Evolutionary conservation across 2,888 invertebrate species (phyloP), one percentile per base, ranked within the genome.

Genomic region (Boloria euphrosyne): DNA sequence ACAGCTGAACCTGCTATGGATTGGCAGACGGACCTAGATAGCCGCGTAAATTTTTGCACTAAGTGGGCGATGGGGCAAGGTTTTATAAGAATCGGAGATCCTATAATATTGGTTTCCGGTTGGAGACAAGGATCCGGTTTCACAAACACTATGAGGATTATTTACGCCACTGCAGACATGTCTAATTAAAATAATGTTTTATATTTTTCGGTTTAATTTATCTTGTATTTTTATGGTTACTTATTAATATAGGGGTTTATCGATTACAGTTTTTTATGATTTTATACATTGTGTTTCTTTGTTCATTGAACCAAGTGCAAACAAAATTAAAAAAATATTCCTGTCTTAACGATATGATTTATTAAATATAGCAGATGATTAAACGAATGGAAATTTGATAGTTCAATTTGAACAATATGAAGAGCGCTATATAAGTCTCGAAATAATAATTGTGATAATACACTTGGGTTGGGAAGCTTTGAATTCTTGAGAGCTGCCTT

Each of bases 21-120:
- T 70, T 95, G 95, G 95, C 83, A 87, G 5, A 77, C 83, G 49
- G 95, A 95, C 74, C 86, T 95, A 0, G 94, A 95, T 60, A 86
- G 87, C 22, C 92, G 95, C 3, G 86, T 95, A 2, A 93, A 93
- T 68, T 92, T 92, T 67, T 93, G 93, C 38, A 88, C 94, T 7
- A 93, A 93, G 59, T 94, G 94, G 82, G 95, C 94, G 5, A 94
- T 94, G 80, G 85, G 87, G 13, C 85, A 89, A 49, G 95, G 95
- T 0, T 95, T 95, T 77, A 87, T 97, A 44, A 89, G 93, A 72
- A 89, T 93, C 13, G 95, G 95, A 0, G 96, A 97, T 78, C 93
- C 94, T 0, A 78, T 97, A 4, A 93, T 97, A 22, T 84, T 96
- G 17, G 93, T 97, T 14, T 95, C 94, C n/a, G 95, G 96, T 0